These are phyloP conservation scores for Tipula unca DNA, from an alignment of 2,888 invertebrate species.

Conservation along the genomic window DNA sequence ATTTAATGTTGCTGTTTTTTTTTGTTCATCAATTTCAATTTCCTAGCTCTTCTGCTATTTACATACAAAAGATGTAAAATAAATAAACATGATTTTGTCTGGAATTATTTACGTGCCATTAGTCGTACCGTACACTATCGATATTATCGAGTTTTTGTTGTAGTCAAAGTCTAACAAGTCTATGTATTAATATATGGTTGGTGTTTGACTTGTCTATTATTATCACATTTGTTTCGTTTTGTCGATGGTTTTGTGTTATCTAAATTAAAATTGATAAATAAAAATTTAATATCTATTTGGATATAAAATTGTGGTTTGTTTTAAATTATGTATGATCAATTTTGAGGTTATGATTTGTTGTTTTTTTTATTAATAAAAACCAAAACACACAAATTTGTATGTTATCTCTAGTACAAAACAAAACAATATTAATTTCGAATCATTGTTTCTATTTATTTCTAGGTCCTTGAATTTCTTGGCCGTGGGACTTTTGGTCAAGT, in stretches of 20 bases:
- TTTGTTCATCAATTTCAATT: not conserved
- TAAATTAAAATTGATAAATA: not conserved
- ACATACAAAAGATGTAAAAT: not conserved
- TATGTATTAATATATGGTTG: not conserved
- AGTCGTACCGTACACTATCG: not conserved
- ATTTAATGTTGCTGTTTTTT: not conserved
- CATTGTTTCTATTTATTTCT: conserved; percentile 31
- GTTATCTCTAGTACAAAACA: not conserved
- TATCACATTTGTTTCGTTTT: not conserved
- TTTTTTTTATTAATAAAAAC: not conserved
- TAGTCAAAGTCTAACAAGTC: not conserved
- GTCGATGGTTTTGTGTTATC: not conserved
- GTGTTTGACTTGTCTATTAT: not conserved
- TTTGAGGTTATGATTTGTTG: not conserved
- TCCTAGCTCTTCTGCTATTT: not conserved
- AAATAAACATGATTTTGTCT: not conserved
- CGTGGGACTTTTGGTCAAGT: conserved; percentile 99
- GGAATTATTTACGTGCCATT: not conserved
- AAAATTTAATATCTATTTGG: not conserved
- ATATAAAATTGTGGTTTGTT: not conserved
- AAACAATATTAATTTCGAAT: not conserved
- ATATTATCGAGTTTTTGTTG: not conserved
- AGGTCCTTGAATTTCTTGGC: conserved; percentile 98
- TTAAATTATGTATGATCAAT: not conserved
- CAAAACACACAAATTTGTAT: not conserved